Conservation (phyloP, 2,113 vertebrate genomes). For the Atrichornis clamosus region DNA sequence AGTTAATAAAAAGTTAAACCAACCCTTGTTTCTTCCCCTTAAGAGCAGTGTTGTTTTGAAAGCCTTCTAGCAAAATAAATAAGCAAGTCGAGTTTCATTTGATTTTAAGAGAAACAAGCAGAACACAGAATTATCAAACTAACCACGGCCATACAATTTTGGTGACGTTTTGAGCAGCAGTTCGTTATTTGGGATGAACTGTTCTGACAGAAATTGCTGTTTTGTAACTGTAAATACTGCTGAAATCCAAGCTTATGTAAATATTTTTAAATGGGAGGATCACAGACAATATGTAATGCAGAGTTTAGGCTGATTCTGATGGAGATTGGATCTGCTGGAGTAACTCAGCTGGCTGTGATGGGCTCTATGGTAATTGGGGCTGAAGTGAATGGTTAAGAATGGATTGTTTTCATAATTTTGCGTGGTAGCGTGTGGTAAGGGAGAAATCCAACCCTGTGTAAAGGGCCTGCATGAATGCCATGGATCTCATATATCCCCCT, state of each 20-base stretch:
- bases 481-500: background rate
- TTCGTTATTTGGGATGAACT: background rate
- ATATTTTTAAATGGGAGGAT: constrained; percentile 14
- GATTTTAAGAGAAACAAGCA: background rate
- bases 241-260: constrained; percentile 38
- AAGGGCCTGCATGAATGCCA: background rate
- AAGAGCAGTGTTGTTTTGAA: background rate
- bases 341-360: background rate
- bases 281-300: background rate
- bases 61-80: background rate
- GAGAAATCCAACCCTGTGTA: background rate
- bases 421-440: background rate
- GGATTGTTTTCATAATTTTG: constrained; percentile 13
- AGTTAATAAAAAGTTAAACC: background rate
- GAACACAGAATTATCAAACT: background rate
- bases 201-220: constrained; percentile 8
- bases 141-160: background rate
- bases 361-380: background rate
- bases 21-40: background rate
- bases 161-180: background rate
- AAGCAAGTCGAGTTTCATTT: constrained; percentile 7
- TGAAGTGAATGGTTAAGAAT: constrained; percentile 8
- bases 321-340: background rate
- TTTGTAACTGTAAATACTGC: constrained; percentile 26
- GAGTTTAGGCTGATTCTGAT: background rate